Conservation (phyloP, 2,113 vertebrate genomes). For the Oplegnathus fasciatus region DNA sequence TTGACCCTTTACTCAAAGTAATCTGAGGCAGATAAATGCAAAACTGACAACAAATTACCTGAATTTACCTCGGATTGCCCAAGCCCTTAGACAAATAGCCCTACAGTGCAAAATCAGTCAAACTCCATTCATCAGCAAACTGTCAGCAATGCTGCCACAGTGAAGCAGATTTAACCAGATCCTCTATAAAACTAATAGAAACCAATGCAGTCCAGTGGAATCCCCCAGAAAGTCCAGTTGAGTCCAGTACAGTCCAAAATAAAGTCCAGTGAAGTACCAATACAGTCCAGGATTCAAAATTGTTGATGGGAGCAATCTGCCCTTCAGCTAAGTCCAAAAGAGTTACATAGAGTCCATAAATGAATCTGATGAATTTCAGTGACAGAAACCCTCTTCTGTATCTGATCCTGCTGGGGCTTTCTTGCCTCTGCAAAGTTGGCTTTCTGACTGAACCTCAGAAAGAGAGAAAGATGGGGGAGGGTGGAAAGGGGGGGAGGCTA, state of each 20-base stretch:
- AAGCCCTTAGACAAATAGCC: slow-evolving; percentile 1
- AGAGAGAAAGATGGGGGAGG: slow-evolving; percentile 64
- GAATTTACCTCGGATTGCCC: slow-evolving; percentile 2
- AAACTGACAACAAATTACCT: slow-evolving; percentile 1
- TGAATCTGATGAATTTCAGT: slow-evolving; percentile 32
- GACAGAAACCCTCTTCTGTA: slow-evolving; percentile 38
- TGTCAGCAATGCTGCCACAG: slow-evolving; percentile 21
- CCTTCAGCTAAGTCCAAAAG: slow-evolving; percentile 40
- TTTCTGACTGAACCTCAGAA: slow-evolving; percentile 73
- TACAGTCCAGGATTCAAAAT: slow-evolving; percentile 19
- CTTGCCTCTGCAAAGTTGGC: slow-evolving; percentile 67
- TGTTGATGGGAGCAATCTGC: slow-evolving; percentile 3
- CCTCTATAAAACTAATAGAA: slow-evolving; percentile 1
- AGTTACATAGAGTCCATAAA: slow-evolving; percentile 42
- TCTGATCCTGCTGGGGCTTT: slow-evolving; percentile 61
- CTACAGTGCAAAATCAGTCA: slow-evolving; percentile 22
- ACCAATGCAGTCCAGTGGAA: slow-evolving; percentile 31
- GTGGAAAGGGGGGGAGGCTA: slow-evolving; percentile 53
- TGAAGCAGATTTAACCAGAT: slow-evolving; percentile 12
- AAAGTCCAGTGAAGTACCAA: slow-evolving; percentile 47
- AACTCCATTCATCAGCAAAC: slow-evolving; percentile 50
- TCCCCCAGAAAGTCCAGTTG: slow-evolving; percentile 23
- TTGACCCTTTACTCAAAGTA: slow-evolving; percentile 2
- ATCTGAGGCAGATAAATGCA: neutral
- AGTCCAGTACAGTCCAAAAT: slow-evolving; percentile 53